A percentile compares a stretch with the other conserved stretches of the same genome.
phyloP scores from a whole-genome alignment of 2,113 vertebrate species.

The Bujurquina vittata region DNA sequence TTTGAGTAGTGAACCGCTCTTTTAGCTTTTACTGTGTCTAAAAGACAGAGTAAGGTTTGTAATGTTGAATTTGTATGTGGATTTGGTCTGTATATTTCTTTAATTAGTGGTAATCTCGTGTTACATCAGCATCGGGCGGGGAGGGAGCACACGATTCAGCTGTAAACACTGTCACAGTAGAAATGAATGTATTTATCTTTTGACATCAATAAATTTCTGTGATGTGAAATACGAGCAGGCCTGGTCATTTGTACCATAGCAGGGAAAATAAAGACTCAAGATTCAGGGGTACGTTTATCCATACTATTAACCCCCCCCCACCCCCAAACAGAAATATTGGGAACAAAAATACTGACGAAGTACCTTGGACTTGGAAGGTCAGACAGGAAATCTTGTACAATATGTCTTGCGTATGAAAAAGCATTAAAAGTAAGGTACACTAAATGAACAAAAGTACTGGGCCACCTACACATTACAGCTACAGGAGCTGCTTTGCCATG shows the following conservation, averaged over 20 bases:
- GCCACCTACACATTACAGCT: no score
- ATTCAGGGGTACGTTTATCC: neutral
- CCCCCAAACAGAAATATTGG: no score
- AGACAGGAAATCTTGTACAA: no score
- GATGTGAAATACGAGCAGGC: constrained; percentile 60
- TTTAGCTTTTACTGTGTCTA: constrained; percentile 70
- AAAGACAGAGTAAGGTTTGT: constrained; percentile 67
- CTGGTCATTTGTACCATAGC: neutral
- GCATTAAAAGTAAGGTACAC: no score
- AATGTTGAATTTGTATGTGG: constrained; percentile 77
- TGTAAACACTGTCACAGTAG: constrained; percentile 76
- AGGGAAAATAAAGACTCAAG: neutral
- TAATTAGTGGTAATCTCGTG: constrained; percentile 69
- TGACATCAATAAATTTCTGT: constrained; percentile 80
- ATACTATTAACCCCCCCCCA: neutral
- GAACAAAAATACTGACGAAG: no score
- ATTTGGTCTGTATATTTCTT: constrained; percentile 74
- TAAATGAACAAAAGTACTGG: no score
- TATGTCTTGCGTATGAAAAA: no score
- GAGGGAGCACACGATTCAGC: constrained; percentile 69
- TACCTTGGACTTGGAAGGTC: no score
- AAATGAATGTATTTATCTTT: constrained; percentile 85
- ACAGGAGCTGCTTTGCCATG: no score
- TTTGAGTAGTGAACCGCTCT: constrained; percentile 67
- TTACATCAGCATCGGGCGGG: constrained; percentile 59